phyloP scores from a whole-genome alignment of 2,113 vertebrate genomes.

The Plotosus lineatus region DNA sequence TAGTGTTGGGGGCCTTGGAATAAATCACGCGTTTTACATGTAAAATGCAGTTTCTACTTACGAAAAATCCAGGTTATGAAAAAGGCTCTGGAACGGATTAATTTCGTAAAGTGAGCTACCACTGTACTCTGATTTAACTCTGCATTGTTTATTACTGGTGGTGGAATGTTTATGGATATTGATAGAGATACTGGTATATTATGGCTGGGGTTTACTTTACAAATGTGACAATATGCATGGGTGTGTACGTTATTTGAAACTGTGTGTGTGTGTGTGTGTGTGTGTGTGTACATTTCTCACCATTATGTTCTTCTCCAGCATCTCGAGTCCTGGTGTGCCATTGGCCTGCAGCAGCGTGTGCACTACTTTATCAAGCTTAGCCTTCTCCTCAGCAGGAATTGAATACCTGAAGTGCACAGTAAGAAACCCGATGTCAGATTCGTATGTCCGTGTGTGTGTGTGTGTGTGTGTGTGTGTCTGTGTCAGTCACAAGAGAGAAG shows the following conservation, averaged over 20 bases:
- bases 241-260: not conserved
- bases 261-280: not conserved
- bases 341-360: slow-evolving; percentile 98
- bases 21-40: too few relatives aligned
- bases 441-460: not conserved
- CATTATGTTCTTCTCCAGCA: slow-evolving; percentile 99
- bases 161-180: not conserved
- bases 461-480: not conserved
- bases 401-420: slow-evolving; percentile 84
- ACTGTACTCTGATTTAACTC: not conserved
- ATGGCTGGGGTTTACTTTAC: not conserved
- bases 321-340: slow-evolving; percentile 96
- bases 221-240: not conserved
- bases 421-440: not conserved
- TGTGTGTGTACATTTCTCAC: slow-evolving; percentile 63
- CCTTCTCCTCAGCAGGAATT: slow-evolving; percentile 98
- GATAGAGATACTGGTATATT: not conserved
- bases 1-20: too few relatives aligned
- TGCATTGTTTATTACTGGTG: not conserved
- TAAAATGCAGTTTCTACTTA: too few relatives aligned
- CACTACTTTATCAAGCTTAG: slow-evolving; percentile 97
- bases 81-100: too few relatives aligned
- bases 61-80: too few relatives aligned
- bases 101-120: too few relatives aligned
- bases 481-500: not conserved